Percentiles rank a stretch among this genome's conserved stretches.
These are phyloP conservation scores for Tangara arthus DNA, from an alignment of 2,797 vertebrate species.

Conservation along the genomic window DNA sequence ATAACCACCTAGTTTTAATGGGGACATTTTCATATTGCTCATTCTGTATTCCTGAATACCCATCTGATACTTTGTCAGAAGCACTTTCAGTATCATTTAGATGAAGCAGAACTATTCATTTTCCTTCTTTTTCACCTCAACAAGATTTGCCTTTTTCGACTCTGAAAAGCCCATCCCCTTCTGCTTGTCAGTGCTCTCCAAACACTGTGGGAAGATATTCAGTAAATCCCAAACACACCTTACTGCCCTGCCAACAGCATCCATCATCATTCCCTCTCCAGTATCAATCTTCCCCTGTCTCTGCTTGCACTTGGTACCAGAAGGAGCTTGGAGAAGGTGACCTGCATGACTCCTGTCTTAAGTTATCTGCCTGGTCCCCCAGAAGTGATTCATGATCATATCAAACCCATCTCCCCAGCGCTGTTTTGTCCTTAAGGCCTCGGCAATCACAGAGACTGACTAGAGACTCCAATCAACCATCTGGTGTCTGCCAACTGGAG, in stretches of 20 bases:
- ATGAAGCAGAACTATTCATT: constrained; percentile 27
- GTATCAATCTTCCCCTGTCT: neutral
- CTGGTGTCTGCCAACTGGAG: constrained; percentile 72
- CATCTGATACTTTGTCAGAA: constrained; percentile 37
- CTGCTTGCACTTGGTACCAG: neutral
- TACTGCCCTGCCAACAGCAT: neutral
- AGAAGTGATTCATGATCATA: constrained; percentile 59
- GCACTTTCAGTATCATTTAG: constrained; percentile 35
- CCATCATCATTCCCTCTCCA: neutral
- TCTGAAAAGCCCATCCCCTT: constrained; percentile 8
- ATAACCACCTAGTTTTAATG: constrained; percentile 57
- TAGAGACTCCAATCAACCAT: constrained; percentile 68
- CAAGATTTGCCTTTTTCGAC: neutral
- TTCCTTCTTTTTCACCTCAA: constrained; percentile 24
- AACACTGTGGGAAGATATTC: neutral
- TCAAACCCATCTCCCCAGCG: constrained; percentile 41
- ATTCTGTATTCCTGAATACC: constrained; percentile 44
- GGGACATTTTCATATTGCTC: constrained; percentile 58
- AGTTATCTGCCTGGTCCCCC: constrained; percentile 37
- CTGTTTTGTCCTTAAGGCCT: constrained; percentile 56
- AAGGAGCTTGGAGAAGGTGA: constrained; percentile 36
- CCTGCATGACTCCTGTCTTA: neutral
- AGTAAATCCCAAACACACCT: constrained; percentile 8
- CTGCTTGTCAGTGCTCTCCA: neutral
- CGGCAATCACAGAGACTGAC: constrained; percentile 51